Evolutionary conservation across 2,797 vertebrate species (phyloP), one percentile per base, ranked within the genome.

Genomic region (Eurystomus glaucurus): DNA sequence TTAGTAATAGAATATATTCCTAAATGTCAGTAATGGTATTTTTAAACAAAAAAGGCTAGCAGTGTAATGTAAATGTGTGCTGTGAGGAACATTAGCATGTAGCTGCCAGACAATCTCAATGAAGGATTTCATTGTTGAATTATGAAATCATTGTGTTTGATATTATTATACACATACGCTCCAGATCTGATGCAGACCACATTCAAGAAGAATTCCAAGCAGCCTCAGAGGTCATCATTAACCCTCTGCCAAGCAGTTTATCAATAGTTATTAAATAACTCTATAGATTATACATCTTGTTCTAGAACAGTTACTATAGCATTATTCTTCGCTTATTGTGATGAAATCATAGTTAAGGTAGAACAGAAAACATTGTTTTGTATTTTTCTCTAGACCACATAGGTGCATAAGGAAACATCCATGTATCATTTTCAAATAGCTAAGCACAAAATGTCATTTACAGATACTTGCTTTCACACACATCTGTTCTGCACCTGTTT

Each of bases 11-110:
- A 82, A 57, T 83, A 17, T 68, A 83, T 89, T 95, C 92, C 93
- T 82, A 89, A 94, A 94, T 89, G 81, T 82, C 93, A 94, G 48
- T 70, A 88, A 76, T 68, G 83, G 70, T 41, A 96, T 96, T 96
- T 95, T 93, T 89, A 96, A 94, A 93, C 66, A 91, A 93, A 96
- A 89, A 91, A 60, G 58, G 25, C 31, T 57, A 94, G 12, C 55
- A 80, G 43, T 43, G 33, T 85, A 66, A 14, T 93, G 35, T 88
- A 82, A 89, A 92, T 68, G 11, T 80, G 62, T 87, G 62, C 60
- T 93, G 66, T 61, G 52, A 71, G 48, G 22, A 92, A 66, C 16
- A 29, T 55, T 39, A 65, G 5, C 48, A 64, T 41, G 9, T 50
- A 96, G 51, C 54, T 93, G 93, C 75, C 81, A 97, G 70, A 79